Evolutionary conservation across 2,113 vertebrate genomes (phyloP).

Genomic region (Phylloscopus trochilus): DNA sequence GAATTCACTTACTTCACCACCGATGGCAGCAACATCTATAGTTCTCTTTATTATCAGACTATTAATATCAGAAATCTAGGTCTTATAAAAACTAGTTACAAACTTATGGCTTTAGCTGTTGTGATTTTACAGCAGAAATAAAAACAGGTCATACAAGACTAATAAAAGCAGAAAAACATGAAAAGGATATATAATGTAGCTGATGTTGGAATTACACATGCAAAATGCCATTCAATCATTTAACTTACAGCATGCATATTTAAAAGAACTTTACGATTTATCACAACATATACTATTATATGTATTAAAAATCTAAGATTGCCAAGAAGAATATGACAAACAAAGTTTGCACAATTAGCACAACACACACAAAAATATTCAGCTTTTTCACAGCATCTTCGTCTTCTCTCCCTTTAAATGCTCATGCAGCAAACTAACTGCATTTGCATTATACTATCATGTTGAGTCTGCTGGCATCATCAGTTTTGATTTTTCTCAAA

Average conservation of each 20-base stretch:
- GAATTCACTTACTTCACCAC: neutral
- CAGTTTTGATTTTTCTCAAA: conserved; percentile 34
- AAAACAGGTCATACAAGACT: neutral
- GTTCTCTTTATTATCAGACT: neutral
- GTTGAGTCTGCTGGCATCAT: conserved; percentile 39
- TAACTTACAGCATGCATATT: neutral
- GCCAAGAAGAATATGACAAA: neutral
- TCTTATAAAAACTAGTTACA: neutral
- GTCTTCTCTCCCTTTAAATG: neutral
- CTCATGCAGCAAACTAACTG: neutral
- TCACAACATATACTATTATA: neutral
- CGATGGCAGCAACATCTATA: neutral
- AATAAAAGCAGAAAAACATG: neutral
- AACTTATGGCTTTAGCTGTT: neutral
- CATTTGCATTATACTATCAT: neutral
- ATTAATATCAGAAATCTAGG: neutral
- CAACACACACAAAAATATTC: neutral
- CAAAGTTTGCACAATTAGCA: neutral
- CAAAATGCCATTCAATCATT: neutral
- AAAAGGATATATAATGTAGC: neutral
- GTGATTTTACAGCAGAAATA: neutral
- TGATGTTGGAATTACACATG: neutral
- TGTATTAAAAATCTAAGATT: neutral
- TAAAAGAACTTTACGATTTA: neutral
- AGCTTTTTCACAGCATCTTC: neutral